Conservation (phyloP, 2,797 vertebrate species). For the Buphagus erythrorhynchus region DNA sequence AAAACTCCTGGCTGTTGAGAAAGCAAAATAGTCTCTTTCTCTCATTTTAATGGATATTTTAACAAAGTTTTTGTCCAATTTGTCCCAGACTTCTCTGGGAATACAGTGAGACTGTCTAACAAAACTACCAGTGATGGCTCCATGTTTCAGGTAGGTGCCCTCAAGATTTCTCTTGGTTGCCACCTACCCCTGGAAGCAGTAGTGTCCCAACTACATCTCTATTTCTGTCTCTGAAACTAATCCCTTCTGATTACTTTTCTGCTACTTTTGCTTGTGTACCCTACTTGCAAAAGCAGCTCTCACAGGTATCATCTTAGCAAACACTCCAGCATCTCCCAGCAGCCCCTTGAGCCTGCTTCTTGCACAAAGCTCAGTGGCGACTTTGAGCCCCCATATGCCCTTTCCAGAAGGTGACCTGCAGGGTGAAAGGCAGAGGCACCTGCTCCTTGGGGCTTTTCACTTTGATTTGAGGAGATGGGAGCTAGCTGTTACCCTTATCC, state of each 20-base stretch:
- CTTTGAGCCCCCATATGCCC: fast-evolving
- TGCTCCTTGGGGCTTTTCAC: neutral
- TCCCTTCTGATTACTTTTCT: neutral
- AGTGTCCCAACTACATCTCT: neutral
- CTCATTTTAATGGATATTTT: neutral
- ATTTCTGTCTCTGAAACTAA: neutral
- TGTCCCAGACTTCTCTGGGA: neutral
- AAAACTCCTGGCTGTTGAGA: neutral
- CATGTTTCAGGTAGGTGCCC: neutral
- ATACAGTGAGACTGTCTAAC: neutral
- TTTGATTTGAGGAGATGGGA: neutral
- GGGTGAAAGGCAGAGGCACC: neutral
- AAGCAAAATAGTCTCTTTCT: neutral
- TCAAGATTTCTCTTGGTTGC: neutral
- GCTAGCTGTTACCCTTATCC: neutral
- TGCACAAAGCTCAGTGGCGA: neutral
- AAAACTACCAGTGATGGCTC: neutral
- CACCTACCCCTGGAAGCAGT: neutral
- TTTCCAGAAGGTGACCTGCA: neutral
- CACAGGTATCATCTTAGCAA: neutral
- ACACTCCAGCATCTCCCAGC: fast-evolving
- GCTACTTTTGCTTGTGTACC: neutral
- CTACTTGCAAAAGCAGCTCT: neutral
- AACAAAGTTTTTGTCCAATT: neutral
- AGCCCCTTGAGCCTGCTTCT: neutral